Conservation (phyloP, 2,113 vertebrate genomes). For the Chinchilla lanigera region DNA sequence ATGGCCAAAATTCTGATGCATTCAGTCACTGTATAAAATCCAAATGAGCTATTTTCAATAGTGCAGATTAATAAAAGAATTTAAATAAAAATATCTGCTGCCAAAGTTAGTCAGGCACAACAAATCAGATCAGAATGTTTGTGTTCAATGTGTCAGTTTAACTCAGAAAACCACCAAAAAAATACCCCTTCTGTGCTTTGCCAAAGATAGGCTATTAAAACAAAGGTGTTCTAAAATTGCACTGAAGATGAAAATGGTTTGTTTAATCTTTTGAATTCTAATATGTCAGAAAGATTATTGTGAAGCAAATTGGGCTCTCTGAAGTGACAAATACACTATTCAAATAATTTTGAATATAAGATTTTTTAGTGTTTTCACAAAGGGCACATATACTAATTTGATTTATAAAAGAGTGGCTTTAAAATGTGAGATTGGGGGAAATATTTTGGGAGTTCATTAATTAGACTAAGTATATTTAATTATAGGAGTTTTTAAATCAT, state of each 20-base stretch:
- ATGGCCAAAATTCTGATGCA: neutral
- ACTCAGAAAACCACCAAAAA: conserved; percentile 88
- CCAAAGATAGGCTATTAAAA: conserved; percentile 85
- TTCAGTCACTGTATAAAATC: neutral
- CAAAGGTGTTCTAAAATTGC: conserved; percentile 78
- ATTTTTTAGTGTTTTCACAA: conserved; percentile 84
- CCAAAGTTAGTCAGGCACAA: conserved; percentile 1
- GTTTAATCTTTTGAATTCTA: conserved; percentile 92
- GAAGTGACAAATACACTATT: conserved; percentile 89
- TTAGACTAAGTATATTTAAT: conserved; percentile 76
- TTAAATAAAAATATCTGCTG: conserved; percentile 68
- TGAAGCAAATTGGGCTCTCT: conserved; percentile 89
- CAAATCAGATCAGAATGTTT: conserved; percentile 84
- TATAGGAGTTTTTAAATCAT: conserved; percentile 54
- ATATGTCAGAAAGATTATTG: conserved; percentile 89
- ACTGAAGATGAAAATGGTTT: conserved; percentile 87
- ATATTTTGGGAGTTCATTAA: conserved; percentile 78
- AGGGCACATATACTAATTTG: conserved; percentile 63
- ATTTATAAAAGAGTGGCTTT: conserved; percentile 88
- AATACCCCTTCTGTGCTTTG: conserved; percentile 84
- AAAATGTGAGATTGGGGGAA: conserved; percentile 86
- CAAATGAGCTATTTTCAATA: neutral
- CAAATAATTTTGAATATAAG: conserved; percentile 87
- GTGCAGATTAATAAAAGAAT: neutral
- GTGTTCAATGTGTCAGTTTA: conserved; percentile 89